A percentile compares a stretch with the other conserved stretches of the same genome.
phyloP scores from a whole-genome alignment of 2,797 vertebrate species.

The Halcyon leucocephala region DNA sequence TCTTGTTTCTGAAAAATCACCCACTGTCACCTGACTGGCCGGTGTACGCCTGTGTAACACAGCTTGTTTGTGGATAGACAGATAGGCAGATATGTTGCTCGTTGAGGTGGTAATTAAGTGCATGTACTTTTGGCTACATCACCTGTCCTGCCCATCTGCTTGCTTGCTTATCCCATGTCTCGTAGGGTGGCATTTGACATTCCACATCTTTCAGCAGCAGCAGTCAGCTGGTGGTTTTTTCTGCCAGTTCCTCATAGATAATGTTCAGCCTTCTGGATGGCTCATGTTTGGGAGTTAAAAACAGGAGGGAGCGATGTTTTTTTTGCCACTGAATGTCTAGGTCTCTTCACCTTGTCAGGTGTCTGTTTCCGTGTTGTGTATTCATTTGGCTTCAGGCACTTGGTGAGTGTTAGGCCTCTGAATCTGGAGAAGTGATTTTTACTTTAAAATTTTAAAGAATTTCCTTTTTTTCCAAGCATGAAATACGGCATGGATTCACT shows the following conservation, averaged over 20 bases:
- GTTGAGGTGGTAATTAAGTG: neutral
- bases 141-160: neutral
- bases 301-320: neutral
- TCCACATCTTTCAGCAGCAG: constrained; percentile 1
- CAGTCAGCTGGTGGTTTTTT: neutral
- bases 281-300: neutral
- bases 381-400: neutral
- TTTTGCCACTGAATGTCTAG: neutral
- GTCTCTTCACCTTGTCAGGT: neutral
- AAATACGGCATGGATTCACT: neutral
- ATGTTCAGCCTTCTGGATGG: neutral
- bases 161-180: neutral
- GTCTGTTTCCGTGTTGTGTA: neutral
- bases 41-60: neutral
- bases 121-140: neutral
- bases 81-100: neutral
- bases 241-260: neutral
- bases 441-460: neutral
- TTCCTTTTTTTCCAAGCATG: neutral
- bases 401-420: neutral
- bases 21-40: neutral
- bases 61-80: neutral
- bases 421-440: neutral
- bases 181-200: neutral
- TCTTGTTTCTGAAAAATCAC: neutral